phyloP scores from a whole-genome alignment of 2,113 vertebrate species.

The Erythrocercus mccallii region DNA sequence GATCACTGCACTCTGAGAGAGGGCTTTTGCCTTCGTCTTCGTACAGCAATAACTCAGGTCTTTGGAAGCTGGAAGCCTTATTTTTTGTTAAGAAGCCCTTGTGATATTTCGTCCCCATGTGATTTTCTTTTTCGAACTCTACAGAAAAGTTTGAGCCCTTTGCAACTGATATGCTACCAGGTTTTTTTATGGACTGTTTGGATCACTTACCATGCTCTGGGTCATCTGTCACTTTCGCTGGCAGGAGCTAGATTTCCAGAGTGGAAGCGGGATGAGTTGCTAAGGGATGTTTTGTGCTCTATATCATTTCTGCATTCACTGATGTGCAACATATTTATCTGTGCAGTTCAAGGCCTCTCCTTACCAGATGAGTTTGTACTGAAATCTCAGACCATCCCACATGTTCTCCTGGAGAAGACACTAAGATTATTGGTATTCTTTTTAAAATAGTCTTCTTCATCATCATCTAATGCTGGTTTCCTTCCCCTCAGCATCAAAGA shows the following conservation, averaged over 20 bases:
- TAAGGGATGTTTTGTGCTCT: neutral
- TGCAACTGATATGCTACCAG: neutral
- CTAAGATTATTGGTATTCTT: neutral
- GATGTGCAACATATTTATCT: slow-evolving; percentile 11
- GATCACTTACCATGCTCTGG: neutral
- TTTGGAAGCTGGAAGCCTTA: neutral
- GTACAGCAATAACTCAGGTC: neutral
- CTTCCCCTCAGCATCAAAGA: neutral
- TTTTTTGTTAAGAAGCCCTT: neutral
- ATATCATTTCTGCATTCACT: neutral
- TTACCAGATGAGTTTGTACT: neutral
- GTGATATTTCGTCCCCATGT: neutral
- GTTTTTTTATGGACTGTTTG: neutral
- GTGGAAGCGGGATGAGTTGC: neutral
- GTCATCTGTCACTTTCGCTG: neutral
- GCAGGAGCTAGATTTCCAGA: neutral
- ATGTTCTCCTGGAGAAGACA: neutral
- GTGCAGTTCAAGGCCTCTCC: neutral
- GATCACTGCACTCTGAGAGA: neutral
- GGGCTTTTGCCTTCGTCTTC: neutral
- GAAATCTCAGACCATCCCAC: neutral
- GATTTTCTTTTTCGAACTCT: neutral
- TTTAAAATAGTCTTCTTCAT: neutral
- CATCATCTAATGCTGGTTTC: neutral
- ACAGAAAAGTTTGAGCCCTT: neutral